Conservation (phyloP, 2,888 invertebrate genomes). For the Leucophenga montana region DNA sequence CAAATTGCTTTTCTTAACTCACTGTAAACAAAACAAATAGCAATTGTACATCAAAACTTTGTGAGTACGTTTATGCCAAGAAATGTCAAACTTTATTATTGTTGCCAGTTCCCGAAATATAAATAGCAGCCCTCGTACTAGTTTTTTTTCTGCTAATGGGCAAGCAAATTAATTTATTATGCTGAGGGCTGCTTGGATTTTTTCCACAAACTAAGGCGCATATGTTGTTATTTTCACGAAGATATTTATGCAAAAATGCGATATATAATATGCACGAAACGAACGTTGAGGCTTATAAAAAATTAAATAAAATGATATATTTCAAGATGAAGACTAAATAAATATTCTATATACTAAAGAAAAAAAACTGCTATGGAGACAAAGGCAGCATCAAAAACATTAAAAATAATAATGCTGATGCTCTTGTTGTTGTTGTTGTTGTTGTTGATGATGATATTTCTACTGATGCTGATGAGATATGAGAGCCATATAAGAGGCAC, state of each 20-base stretch:
- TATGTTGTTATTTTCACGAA: too few species aligned
- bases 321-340: neutral
- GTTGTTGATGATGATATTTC: too few species aligned
- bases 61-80: too few species aligned
- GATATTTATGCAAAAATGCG: too few species aligned
- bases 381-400: slow-evolving; percentile 2
- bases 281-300: slow-evolving; percentile 15
- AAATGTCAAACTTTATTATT: too few species aligned
- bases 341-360: neutral
- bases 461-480: slow-evolving; percentile 12
- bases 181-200: neutral
- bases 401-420: slow-evolving; percentile 17
- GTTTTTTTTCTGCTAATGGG: neutral
- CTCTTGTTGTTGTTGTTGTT: neutral
- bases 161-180: slow-evolving; percentile 5
- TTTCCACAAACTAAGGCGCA: too few species aligned
- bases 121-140: too few species aligned
- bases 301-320: slow-evolving; percentile 8
- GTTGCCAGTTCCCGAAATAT: too few species aligned
- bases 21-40: too few species aligned
- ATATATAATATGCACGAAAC: neutral
- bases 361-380: neutral
- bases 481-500: neutral
- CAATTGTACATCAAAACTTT: too few species aligned
- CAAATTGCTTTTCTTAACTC: too few species aligned